Evolutionary conservation across 2,797 vertebrate genomes (phyloP).

Genomic region (Phalloptychus januarius): DNA sequence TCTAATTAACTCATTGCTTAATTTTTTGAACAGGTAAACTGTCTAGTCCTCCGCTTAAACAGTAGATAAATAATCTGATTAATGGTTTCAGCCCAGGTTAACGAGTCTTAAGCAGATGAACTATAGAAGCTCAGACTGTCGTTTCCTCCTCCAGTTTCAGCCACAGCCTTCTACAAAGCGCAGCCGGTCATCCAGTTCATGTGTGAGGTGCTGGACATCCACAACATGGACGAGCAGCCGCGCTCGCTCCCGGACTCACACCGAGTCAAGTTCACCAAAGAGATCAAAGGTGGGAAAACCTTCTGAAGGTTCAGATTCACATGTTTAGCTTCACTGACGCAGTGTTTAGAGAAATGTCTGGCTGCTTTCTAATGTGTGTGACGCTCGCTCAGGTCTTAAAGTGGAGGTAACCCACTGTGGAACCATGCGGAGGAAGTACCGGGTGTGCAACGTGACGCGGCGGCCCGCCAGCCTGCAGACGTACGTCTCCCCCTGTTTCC

Average conservation of each 20-base stretch:
- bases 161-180: conserved; percentile 99
- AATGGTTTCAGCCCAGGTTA: too few species aligned
- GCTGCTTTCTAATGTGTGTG: background rate
- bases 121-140: background rate
- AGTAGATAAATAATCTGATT: background rate
- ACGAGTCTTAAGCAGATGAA: background rate
- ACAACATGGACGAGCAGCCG: conserved; percentile 98
- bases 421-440: conserved; percentile 97
- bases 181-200: conserved; percentile 99
- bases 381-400: conserved; percentile 88
- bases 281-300: conserved; percentile 91
- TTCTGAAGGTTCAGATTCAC: background rate
- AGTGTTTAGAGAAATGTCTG: background rate
- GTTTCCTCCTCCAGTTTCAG: conserved; percentile 85
- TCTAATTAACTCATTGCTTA: too few species aligned
- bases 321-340: background rate
- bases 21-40: too few species aligned
- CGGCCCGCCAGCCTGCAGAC: conserved; percentile 97
- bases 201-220: conserved; percentile 99
- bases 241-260: conserved; percentile 97
- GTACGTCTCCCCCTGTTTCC: conserved; percentile 75
- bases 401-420: conserved; percentile 99
- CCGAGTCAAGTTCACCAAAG: conserved; percentile 99
- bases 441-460: conserved; percentile 96
- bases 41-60: too few species aligned